Base-by-base conservation (phyloP, 2,113 vertebrate species). In the Pachyramphus minor region DNA sequence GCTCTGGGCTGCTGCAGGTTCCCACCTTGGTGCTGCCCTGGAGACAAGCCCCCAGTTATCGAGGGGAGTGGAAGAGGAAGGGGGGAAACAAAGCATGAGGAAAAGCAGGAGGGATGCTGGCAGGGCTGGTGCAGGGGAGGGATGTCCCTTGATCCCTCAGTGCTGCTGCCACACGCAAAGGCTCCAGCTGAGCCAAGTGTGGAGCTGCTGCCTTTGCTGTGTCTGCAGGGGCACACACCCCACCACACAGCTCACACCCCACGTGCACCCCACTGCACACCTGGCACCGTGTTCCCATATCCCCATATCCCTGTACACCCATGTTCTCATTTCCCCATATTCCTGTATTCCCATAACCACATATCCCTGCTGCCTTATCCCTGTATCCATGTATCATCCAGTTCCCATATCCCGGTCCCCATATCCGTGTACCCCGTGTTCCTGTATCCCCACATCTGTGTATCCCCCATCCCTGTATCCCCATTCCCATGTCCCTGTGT, bases 151-250 rank as follows among this genome's bases (percentile, higher is more conserved):
- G 2, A 22, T 20, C 59, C 14, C 25, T 4, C 44, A 42, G 10
- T 1, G 12, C 58, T 8, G 25, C 14, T 4, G 10, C 42, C 19
- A 21, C 0, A 1, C 3, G 41, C 5, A 17, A 27, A 5, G 8
- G 55, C 17, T 25, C 49, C 39, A 16, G 64, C 64, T 13, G 45
- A 5, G 21, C 50, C 3, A 23, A 50, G 52, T 5, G 7, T 3
- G 1, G 58, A 58, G 50, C 8, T 2, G 67, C 18, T 28, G 59
- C 68, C 50, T 64, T 28, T 22, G 41, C 35, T 10, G 21, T 1
- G 35, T 5, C 25, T 52, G 50, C 7, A 5, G 50, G 6, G 35
- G 14, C 73, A 47, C 20, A 11, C 42, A 2, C 20, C 12, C 5
- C 39, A 1, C 3, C 1, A 47, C 8, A 2, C 47, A 22, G 45